Percentiles rank a stretch among this genome's conserved stretches.
These are phyloP conservation scores for Lampropteryx suffumata DNA, from an alignment of 2,888 invertebrate species.

Conservation along the genomic window DNA sequence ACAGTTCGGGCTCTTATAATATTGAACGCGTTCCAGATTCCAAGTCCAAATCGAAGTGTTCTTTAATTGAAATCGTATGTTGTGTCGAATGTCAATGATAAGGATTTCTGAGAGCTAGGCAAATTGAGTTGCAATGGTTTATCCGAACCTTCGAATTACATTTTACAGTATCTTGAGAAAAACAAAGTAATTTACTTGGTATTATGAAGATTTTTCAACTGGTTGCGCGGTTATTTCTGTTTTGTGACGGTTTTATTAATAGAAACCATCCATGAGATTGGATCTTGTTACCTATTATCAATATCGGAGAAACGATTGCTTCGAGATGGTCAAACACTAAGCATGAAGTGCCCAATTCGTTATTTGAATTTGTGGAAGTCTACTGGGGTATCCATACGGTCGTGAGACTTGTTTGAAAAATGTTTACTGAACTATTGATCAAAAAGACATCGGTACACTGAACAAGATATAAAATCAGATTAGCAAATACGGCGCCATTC, in stretches of 20 bases:
- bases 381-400: too few species aligned
- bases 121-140: slow-evolving; percentile 50
- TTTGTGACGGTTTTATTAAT: too few species aligned
- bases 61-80: slow-evolving; percentile 82
- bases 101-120: slow-evolving; percentile 53
- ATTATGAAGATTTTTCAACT: not conserved
- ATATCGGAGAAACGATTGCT: too few species aligned
- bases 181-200: not conserved
- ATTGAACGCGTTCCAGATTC: slow-evolving; percentile 63
- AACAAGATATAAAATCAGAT: slow-evolving; percentile 29
- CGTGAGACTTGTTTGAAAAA: too few species aligned
- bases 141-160: slow-evolving; percentile 13
- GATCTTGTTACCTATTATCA: too few species aligned
- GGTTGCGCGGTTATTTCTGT: too few species aligned
- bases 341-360: too few species aligned
- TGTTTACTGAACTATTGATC: slow-evolving; percentile 2
- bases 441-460: slow-evolving; percentile 11
- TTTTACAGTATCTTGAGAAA: slow-evolving; percentile 21
- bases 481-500: slow-evolving; percentile 33
- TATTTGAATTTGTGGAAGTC: too few species aligned
- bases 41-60: slow-evolving; percentile 69
- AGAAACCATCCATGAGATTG: too few species aligned
- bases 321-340: too few species aligned
- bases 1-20: slow-evolving; percentile 51
- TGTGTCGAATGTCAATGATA: slow-evolving; percentile 72